Evolutionary conservation across 2,113 vertebrate genomes (phyloP).

Genomic region (Sinocyclocheilus rhinocerous): DNA sequence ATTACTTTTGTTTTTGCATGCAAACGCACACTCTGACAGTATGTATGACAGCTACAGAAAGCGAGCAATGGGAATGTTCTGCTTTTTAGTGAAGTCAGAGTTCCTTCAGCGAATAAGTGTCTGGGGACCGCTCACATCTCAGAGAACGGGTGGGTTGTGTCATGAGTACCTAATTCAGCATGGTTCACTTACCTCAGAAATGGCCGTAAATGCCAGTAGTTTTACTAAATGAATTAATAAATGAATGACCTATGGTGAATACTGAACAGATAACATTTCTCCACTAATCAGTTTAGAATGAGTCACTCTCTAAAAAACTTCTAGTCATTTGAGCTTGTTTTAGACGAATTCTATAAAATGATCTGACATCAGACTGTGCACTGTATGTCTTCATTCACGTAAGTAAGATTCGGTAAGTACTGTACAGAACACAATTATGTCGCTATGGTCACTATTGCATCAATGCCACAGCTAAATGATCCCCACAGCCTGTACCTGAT

Average conservation of each 20-base stretch:
- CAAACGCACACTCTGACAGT: neutral
- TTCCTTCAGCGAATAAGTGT: conserved; percentile 27
- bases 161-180: conserved; percentile 46
- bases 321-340: conserved; percentile 13
- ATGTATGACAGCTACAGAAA: neutral
- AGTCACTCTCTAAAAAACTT: conserved; percentile 31
- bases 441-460: conserved; percentile 31
- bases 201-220: conserved; percentile 36
- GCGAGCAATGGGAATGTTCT: neutral
- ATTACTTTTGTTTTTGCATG: neutral
- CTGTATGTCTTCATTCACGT: no score
- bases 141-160: conserved; percentile 21
- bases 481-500: conserved; percentile 8
- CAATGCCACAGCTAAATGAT: conserved; percentile 36
- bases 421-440: conserved; percentile 16
- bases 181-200: conserved; percentile 31
- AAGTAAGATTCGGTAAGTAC: neutral
- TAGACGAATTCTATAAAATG: neutral
- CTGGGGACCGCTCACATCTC: conserved; percentile 45
- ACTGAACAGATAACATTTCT: conserved; percentile 47
- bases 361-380: neutral
- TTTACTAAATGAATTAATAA: conserved; percentile 43
- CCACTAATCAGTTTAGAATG: conserved; percentile 48
- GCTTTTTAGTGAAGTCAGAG: conserved; percentile 31
- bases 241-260: conserved; percentile 39